A percentile compares a stretch with the other conserved stretches of the same genome.
Conservation (phyloP, 1,140 invertebrate genomes). For the Drosophila jambulina region DNA sequence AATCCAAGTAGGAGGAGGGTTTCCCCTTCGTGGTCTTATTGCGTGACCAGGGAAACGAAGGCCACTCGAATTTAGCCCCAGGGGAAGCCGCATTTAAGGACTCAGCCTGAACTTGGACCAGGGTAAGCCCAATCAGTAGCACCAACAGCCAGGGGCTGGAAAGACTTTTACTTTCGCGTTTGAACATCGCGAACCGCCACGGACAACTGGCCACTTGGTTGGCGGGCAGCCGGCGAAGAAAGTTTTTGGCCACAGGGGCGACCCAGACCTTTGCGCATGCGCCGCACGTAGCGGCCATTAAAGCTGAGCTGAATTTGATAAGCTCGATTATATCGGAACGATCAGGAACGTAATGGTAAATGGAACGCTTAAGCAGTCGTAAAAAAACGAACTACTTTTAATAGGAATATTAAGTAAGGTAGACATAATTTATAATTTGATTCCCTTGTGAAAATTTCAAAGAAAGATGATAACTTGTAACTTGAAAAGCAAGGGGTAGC, state of each 20-base stretch:
- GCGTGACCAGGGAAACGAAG: slow-evolving; percentile 48
- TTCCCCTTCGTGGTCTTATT: slow-evolving; percentile 58
- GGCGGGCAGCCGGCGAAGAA: slow-evolving; percentile 55
- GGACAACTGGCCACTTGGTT: slow-evolving; percentile 52
- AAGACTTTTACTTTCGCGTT: slow-evolving; percentile 65
- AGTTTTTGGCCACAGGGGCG: slow-evolving; percentile 55
- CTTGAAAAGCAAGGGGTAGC: neutral
- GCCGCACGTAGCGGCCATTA: slow-evolving; percentile 53
- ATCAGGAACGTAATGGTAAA: slow-evolving; percentile 13
- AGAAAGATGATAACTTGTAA: neutral
- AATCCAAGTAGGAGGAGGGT: slow-evolving; percentile 1
- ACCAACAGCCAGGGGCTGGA: slow-evolving; percentile 5
- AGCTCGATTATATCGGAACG: slow-evolving; percentile 17
- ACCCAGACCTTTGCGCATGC: slow-evolving; percentile 53
- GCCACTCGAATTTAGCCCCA: slow-evolving; percentile 60
- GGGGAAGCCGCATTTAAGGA: neutral
- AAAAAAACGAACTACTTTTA: slow-evolving; percentile 1
- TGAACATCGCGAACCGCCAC: slow-evolving; percentile 45
- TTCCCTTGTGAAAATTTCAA: neutral
- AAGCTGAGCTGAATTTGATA: slow-evolving; percentile 75
- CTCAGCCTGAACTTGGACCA: neutral
- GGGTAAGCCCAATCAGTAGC: slow-evolving; percentile 2
- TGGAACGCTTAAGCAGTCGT: slow-evolving; percentile 21
- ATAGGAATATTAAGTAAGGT: too few species aligned
- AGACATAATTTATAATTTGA: neutral